Evolutionary conservation across 2,113 vertebrate species (phyloP).

Genomic region (human): GRCh38 chr5:123429001-123429500

Average conservation of each 20-base stretch:
- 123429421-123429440: background rate
- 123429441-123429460: background rate
- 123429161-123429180: background rate
- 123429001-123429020: background rate
- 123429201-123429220: no score
- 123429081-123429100: background rate
- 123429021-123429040: background rate
- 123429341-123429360: background rate
- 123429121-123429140: background rate
- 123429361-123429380: background rate
- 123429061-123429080: background rate
- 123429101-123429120: background rate
- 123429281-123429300: background rate
- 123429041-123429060: background rate
- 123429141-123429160: background rate
- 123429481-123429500: background rate
- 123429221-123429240: background rate
- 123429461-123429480: background rate
- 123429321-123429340: background rate
- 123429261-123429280: background rate
- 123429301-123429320: background rate
- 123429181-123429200: background rate
- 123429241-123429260: background rate
- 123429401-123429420: background rate
- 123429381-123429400: background rate